Conservation (phyloP, 1,140 invertebrate genomes). For the Sarcophaga bullata region DNA sequence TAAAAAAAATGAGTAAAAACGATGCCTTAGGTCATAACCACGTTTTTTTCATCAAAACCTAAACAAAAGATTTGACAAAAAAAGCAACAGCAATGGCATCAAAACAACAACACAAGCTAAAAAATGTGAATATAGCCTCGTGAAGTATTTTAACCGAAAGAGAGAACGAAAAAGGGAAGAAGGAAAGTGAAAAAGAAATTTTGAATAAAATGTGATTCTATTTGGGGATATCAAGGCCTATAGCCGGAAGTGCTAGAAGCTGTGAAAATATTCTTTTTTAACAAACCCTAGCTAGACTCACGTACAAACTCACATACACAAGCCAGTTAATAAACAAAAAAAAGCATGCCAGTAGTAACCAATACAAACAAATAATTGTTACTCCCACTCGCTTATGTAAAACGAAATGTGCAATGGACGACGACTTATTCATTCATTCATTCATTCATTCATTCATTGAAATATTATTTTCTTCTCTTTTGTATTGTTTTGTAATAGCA, state of each 20-base stretch:
- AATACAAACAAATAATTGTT: neutral
- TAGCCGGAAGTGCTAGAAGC: neutral
- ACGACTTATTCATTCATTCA: no score
- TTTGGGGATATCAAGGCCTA: neutral
- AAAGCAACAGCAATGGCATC: no score
- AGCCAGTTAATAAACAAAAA: neutral
- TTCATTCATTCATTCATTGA: no score
- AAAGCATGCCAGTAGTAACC: neutral
- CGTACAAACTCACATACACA: neutral
- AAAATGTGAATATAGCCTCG: no score
- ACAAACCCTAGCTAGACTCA: neutral
- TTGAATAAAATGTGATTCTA: neutral
- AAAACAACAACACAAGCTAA: no score
- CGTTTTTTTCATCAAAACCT: neutral
- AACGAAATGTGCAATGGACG: no score
- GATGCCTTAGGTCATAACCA: neutral
- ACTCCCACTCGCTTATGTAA: no score
- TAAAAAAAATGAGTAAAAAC: neutral
- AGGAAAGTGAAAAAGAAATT: no score
- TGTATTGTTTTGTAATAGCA: no score
- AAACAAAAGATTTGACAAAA: neutral
- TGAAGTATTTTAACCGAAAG: no score
- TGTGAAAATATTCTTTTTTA: conserved; percentile 16
- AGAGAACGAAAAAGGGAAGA: no score
- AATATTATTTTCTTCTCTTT: no score